Evolutionary conservation across 23 tunicate species (phyloP), one percentile per base, ranked within the genome.

Genomic region (Botrylloides violaceus): DNA sequence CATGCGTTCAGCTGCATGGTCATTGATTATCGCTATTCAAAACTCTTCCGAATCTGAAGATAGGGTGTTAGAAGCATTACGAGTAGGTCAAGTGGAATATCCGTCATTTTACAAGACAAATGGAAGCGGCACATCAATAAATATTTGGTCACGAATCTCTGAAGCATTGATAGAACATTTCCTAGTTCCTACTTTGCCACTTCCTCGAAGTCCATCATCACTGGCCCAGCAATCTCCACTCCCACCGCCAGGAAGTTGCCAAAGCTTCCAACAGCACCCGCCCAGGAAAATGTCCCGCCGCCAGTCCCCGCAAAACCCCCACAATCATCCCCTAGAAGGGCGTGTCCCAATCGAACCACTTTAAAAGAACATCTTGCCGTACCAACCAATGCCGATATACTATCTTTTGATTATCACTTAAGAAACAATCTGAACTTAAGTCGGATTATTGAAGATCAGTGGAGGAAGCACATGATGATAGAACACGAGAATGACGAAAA

Each of bases 1-100:
- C 9, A 30, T 88, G 70, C 36, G 96, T 32, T 88, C 84, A 0
- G 96, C 96, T 4, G 96, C 96, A 29, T 88, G 96, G 96, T 88
- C 96, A 0, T 61, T 88, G n/a, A 77, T 88, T 7, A 49, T 70
- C 12, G 76, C 96, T 47, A 29, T 88, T 9, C 77, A 85, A 82
- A 81, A 87, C 31, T 87, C 81, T 35, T 62, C 79, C 7, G 34
- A 49, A 22, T 79, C 85, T 20, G 95, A 87, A 39, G 82, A 75
- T 36, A 39, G 86, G 38, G 82, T 87, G 35, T 62, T 87, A 58
- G 95, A 87, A 80, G 95, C 95, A 15, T 28, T 87, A 20, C 58
- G 82, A 25, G 82, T 80, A 34, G 76, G 82, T 32, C 86, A 80
- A 62, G 76, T 80, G 1, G 95, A 80, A 70, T 75, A 39, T 63